phyloP scores from a whole-genome alignment of 2,888 invertebrate species.

The Nephrotoma appendiculata region DNA sequence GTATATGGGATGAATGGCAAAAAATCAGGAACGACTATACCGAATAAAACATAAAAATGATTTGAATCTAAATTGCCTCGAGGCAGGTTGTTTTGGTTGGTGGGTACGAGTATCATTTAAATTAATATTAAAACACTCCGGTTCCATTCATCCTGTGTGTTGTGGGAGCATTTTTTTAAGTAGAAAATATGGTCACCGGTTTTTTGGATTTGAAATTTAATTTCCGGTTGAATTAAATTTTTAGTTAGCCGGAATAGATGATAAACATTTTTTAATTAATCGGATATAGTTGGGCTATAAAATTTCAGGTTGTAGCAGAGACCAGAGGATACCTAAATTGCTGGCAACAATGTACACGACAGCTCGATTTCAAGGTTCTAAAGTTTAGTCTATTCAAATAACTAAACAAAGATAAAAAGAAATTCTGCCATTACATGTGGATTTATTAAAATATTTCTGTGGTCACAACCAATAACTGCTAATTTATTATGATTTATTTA shows the following conservation, averaged over 20 bases:
- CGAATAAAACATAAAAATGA: background rate
- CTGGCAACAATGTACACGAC: no score
- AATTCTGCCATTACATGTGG: no score
- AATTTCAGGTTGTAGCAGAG: no score
- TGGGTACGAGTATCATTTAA: background rate
- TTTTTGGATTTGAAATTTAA: background rate
- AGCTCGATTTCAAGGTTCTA: no score
- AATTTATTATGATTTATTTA: no score
- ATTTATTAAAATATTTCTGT: no score
- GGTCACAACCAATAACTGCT: no score
- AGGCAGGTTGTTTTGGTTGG: background rate
- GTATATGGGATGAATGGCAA: background rate
- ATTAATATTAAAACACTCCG: background rate
- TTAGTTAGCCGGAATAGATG: background rate
- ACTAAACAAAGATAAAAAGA: no score
- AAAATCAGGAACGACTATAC: background rate
- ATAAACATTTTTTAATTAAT: no score
- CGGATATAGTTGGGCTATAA: no score
- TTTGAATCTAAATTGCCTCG: background rate
- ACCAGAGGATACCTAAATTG: no score
- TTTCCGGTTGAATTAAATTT: background rate
- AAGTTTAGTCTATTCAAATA: no score
- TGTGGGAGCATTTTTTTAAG: background rate
- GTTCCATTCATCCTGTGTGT: background rate
- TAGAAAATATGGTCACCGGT: background rate